Percentiles rank a stretch among this genome's conserved stretches.
Evolutionary conservation across 2,113 vertebrate genomes (phyloP).

Genomic region (Buteo buteo): DNA sequence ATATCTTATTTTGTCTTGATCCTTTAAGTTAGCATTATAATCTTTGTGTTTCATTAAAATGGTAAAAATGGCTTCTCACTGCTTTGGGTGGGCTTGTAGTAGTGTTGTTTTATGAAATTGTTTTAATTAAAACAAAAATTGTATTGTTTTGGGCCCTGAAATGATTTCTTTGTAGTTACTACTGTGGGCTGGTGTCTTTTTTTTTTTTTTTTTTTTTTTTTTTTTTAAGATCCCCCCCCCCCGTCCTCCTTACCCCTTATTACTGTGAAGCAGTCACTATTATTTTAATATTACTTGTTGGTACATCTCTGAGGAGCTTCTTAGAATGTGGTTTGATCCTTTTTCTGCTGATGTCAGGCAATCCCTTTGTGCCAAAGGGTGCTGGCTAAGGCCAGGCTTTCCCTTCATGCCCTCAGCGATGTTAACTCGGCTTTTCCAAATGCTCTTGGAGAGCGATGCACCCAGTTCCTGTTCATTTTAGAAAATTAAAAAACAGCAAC

Average conservation of each 20-base stretch:
- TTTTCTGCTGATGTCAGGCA: background rate
- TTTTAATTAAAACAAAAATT: background rate
- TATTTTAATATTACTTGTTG: background rate
- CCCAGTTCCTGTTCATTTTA: background rate
- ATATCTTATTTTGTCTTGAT: slow-evolving; percentile 59
- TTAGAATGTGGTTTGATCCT: background rate
- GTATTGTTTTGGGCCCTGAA: background rate
- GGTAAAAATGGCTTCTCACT: background rate
- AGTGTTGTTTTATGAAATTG: background rate
- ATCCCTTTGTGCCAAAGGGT: background rate
- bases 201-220: background rate
- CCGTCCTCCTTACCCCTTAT: background rate
- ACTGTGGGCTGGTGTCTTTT: background rate
- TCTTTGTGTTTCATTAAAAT: slow-evolving; percentile 25
- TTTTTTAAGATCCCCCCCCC: no score
- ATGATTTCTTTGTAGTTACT: background rate
- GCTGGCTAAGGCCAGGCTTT: background rate
- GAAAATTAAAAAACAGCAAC: background rate
- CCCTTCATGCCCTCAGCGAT: background rate
- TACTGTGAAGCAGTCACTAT: background rate
- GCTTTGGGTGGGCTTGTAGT: slow-evolving; percentile 3
- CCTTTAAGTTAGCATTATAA: slow-evolving; percentile 19
- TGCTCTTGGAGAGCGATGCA: background rate
- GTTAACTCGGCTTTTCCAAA: background rate
- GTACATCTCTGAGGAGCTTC: background rate